Conservation (phyloP, 2,797 vertebrate species). For the Sebastes oblongus region DNA sequence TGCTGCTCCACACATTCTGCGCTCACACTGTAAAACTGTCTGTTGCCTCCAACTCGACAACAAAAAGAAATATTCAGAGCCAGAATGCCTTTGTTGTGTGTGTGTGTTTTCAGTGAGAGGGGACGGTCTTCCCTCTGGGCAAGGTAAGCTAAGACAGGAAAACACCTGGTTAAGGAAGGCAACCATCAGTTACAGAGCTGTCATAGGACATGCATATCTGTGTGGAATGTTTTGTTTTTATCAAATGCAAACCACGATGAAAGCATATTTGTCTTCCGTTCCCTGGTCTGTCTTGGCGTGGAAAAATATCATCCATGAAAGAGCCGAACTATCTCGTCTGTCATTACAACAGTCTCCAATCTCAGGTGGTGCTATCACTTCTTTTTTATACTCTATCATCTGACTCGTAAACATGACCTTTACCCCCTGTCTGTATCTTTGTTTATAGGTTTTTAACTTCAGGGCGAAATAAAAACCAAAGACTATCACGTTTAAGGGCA, state of each 20-base stretch:
- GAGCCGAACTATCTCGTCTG: conserved; percentile 31
- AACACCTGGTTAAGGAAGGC: conserved; percentile 70
- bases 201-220: conserved; percentile 37
- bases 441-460: conserved; percentile 33
- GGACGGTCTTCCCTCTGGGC: conserved; percentile 60
- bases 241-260: conserved; percentile 33
- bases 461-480: conserved; percentile 16
- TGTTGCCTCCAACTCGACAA: conserved; percentile 45
- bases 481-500: background rate
- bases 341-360: conserved; percentile 50
- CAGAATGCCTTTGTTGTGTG: conserved; percentile 56
- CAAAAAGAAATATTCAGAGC: conserved; percentile 53
- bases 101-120: conserved; percentile 22
- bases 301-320: conserved; percentile 21
- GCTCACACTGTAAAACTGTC: conserved; percentile 40
- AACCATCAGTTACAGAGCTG: conserved; percentile 56
- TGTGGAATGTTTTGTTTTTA: conserved; percentile 50
- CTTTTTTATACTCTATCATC: conserved; percentile 40
- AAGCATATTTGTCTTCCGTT: conserved; percentile 43
- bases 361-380: conserved; percentile 32
- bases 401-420: conserved; percentile 55
- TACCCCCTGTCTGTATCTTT: conserved; percentile 11
- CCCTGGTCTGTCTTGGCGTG: background rate
- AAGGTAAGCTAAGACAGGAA: conserved; percentile 61
- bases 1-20: conserved; percentile 30